A percentile compares a stretch with the other conserved stretches of the same genome.
These are phyloP conservation scores for Phocoena phocoena DNA, from an alignment of 2,113 vertebrate species.

Conservation along the genomic window DNA sequence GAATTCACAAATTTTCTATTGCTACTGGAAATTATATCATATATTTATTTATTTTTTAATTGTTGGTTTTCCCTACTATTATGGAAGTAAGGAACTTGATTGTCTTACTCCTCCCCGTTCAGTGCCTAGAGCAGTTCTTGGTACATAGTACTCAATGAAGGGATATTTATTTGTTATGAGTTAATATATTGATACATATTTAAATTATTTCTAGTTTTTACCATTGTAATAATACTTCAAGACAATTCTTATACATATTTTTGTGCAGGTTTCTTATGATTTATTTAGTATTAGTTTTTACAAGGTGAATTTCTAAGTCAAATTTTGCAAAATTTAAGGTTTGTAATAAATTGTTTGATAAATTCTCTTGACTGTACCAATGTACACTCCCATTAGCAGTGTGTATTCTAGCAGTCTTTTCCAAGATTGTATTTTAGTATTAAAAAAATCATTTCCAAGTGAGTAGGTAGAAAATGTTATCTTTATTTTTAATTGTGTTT, in stretches of 20 bases:
- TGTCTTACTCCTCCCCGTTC: not conserved
- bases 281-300: not conserved
- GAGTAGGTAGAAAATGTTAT: not conserved
- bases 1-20: not conserved
- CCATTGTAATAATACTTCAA: not conserved
- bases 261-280: not conserved
- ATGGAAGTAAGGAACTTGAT: not conserved
- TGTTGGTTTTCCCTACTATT: not conserved
- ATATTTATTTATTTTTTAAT: not conserved
- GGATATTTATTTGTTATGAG: not conserved
- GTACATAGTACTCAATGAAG: not conserved
- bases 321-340: not conserved
- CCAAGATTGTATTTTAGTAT: constrained; percentile 14
- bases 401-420: not conserved
- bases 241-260: constrained; percentile 8
- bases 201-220: not conserved
- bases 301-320: not conserved
- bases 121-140: not conserved
- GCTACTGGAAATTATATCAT: not conserved
- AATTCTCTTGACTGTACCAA: not conserved
- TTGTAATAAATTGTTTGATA: not conserved
- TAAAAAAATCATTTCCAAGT: not conserved
- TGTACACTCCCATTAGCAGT: not conserved
- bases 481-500: constrained; percentile 8
- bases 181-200: not conserved